phyloP scores from a whole-genome alignment of 2,797 vertebrate genomes.

The Anolis apletophallus region DNA sequence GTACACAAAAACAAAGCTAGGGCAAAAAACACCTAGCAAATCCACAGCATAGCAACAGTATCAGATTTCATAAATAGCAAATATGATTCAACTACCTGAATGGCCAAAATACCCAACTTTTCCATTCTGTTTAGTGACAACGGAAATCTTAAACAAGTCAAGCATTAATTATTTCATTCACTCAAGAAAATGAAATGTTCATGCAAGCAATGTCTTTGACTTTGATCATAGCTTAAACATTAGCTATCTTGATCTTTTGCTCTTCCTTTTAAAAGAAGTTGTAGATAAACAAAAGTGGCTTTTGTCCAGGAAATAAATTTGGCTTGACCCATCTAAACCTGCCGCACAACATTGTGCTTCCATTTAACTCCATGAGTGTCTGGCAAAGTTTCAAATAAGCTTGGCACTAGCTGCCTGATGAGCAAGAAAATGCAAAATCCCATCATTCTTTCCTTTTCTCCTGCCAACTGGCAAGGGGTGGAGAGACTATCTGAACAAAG shows the following conservation, averaged over 20 bases:
- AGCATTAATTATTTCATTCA: not conserved
- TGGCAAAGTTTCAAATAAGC: constrained; percentile 9
- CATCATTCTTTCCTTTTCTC: not conserved
- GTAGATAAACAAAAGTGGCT: not conserved
- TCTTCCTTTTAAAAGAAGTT: constrained; percentile 32
- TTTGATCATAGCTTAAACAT: constrained; percentile 25
- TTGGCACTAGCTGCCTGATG: not conserved
- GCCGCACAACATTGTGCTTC: not conserved
- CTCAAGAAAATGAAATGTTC: fast-evolving
- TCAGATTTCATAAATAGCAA: not conserved
- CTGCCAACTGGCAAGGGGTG: constrained; percentile 3
- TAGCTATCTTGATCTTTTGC: constrained; percentile 1
- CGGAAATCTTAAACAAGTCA: not conserved
- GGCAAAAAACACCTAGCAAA: not conserved
- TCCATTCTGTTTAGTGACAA: fast-evolving
- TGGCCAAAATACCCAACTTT: not conserved
- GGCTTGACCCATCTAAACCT: not conserved
- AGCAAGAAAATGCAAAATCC: not conserved
- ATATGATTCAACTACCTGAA: constrained; percentile 24
- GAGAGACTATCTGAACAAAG: not conserved
- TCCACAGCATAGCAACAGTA: not conserved
- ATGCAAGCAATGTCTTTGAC: not conserved
- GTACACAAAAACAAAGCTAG: not conserved
- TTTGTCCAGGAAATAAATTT: constrained; percentile 9
- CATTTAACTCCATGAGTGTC: not conserved